Evolutionary conservation across 2,797 vertebrate genomes (phyloP).

Genomic region (Galagoides demidoff): DNA sequence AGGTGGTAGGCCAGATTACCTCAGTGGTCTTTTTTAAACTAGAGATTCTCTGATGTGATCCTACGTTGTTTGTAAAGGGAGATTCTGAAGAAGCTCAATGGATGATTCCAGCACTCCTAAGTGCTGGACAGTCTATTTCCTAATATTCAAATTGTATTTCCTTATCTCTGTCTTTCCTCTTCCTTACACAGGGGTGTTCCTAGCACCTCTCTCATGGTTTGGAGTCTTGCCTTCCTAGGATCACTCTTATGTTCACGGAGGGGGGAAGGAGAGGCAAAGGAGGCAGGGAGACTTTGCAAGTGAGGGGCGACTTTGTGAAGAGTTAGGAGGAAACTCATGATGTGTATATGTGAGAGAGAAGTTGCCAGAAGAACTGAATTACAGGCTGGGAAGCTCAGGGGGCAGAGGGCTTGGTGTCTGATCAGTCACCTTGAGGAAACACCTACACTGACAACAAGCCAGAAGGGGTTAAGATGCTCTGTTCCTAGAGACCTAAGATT

Average conservation of each 20-base stretch:
- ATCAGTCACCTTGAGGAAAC: neutral
- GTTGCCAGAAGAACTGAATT: neutral
- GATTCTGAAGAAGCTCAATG: neutral
- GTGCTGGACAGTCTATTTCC: neutral
- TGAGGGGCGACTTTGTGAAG: neutral
- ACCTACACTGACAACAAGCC: neutral
- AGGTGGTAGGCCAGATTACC: neutral
- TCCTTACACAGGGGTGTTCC: neutral
- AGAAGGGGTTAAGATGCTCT: neutral
- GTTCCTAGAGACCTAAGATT: neutral
- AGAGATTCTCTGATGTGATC: neutral
- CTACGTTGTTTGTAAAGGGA: neutral
- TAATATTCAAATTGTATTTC: neutral
- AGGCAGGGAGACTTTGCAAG: neutral
- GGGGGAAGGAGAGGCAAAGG: neutral
- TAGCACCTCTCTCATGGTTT: neutral
- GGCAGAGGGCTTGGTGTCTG: neutral
- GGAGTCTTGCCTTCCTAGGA: neutral
- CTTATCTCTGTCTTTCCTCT: neutral
- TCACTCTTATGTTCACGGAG: neutral
- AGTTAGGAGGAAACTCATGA: neutral
- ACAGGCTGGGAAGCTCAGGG: neutral
- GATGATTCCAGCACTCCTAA: neutral
- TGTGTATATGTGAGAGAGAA: neutral
- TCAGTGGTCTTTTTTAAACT: neutral